Evolutionary conservation across 2,113 vertebrate genomes (phyloP), one percentile per base, ranked within the genome.

Genomic region (Damaliscus lunatus): DNA sequence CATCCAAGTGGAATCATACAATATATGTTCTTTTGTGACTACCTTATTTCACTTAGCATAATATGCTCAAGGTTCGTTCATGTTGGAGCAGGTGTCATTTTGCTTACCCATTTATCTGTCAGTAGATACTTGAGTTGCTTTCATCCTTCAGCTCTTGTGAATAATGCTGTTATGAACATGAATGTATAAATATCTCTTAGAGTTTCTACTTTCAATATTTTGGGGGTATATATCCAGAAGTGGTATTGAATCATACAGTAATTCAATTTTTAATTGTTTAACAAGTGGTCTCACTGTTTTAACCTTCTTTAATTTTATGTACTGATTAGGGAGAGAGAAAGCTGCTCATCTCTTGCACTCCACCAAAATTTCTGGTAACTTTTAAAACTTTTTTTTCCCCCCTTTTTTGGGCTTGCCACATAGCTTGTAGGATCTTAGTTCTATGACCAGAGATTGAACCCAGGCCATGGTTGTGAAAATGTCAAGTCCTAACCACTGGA

Each of bases 1-100:
- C 27, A 52, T 33, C 23, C 19, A 43, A 92, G 3, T 33, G 17
- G 53, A 90, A 33, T 80, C 19, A 62, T 29, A 19, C 0, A 23
- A 21, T 71, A 71, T 36, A 10, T 96, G 52, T 57, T 89, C 2
- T 67, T 83, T 33, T 19, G 11, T 53, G 29, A 46, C 59, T 92
- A 55, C 15, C 36, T 90, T 53, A 52, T 90, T 94, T 96, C 50
- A 87, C 40, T 57, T n/a, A 55, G 43, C 21, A n/a, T 52, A 62
- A 40, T 16, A 33, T 83, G 59, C 13, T 59, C 48, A 33, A 14
- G n/a, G 52, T 82, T 43, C 9, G 17, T 29, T 15, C 31, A 60
- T 40, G 10, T 71, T 5, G 36, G 71, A 43, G 8, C 11, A 64
- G 33, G 11, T 43, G 2, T n/a, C 23, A 36, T 91, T 91, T 29